Evolutionary conservation across 1,140 invertebrate genomes (phyloP).

Genomic region (Dermatophagoides farinae): DNA sequence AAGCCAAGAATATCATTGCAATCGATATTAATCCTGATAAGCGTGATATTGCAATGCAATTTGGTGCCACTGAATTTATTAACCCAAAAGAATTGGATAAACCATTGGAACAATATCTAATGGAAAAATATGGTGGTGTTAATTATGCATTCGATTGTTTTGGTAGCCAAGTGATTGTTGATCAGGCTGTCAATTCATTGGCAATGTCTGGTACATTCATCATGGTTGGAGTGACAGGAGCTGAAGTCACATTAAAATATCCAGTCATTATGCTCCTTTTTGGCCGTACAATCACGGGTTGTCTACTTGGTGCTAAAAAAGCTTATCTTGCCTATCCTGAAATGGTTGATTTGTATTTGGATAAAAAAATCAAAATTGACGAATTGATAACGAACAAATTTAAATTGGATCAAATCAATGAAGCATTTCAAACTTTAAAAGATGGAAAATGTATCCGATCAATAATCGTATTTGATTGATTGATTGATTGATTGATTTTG

Average conservation of each 20-base stretch:
- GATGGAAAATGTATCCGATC: conserved; percentile 21
- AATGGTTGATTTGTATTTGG: background rate
- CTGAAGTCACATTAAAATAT: background rate
- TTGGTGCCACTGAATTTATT: conserved; percentile 32
- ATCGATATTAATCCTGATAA: conserved; percentile 32
- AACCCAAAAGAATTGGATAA: conserved; percentile 19
- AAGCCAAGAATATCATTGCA: conserved; percentile 30
- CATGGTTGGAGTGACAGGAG: background rate
- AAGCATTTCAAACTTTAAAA: conserved; percentile 46
- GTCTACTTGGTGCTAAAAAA: background rate
- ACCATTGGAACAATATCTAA: conserved; percentile 27
- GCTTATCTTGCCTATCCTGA: background rate
- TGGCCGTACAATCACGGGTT: background rate
- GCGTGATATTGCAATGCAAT: conserved; percentile 27
- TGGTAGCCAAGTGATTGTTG: background rate
- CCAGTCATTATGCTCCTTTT: background rate
- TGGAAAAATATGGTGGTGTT: conserved; percentile 33
- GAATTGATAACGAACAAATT: background rate
- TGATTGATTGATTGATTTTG: background rate
- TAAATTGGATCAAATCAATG: conserved; percentile 23
- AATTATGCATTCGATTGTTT: conserved; percentile 38
- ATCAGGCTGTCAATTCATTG: background rate
- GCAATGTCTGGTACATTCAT: background rate
- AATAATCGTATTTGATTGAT: conserved; percentile 14
- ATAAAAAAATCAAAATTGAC: background rate